These are phyloP conservation scores for Embidobia sp. DNA, from an alignment of 2,888 invertebrate species.

Conservation along the genomic window DNA sequence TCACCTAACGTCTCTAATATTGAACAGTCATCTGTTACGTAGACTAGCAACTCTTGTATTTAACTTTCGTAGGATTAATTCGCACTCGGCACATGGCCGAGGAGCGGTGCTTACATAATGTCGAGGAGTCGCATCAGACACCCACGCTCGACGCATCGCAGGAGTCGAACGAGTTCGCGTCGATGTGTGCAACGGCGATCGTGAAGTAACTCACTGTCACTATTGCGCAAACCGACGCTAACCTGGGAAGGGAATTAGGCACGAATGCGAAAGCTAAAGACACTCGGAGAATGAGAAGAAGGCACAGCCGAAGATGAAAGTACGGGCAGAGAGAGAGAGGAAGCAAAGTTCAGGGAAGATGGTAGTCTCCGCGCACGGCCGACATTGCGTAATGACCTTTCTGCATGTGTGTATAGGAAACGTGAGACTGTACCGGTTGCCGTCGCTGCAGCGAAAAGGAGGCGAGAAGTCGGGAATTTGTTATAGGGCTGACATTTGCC, in stretches of 20 bases:
- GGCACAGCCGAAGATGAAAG: constrained; percentile 57
- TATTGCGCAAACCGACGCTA: constrained; percentile 68
- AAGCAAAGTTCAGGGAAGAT: constrained; percentile 59
- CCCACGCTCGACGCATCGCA: constrained; percentile 62
- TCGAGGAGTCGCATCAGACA: constrained; percentile 53
- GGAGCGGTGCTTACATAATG: constrained; percentile 52
- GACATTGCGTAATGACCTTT: constrained; percentile 70
- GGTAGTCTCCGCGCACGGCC: constrained; percentile 35
- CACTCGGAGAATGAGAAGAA: constrained; percentile 54
- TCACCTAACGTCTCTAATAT: background rate
- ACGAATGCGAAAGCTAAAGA: constrained; percentile 51
- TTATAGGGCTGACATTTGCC: constrained; percentile 76
- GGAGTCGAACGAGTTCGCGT: constrained; percentile 52
- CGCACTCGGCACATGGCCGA: constrained; percentile 38
- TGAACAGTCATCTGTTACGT: background rate
- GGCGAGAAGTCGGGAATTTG: constrained; percentile 67
- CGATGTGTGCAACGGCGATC: constrained; percentile 64
- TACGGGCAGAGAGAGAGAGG: constrained; percentile 53
- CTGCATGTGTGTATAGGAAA: constrained; percentile 68
- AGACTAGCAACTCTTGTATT: constrained; percentile 16
- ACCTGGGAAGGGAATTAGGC: constrained; percentile 60
- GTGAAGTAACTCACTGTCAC: constrained; percentile 69
- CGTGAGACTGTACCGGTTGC: constrained; percentile 63
- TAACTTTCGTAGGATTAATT: constrained; percentile 52
- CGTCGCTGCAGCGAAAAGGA: constrained; percentile 59